These are phyloP conservation scores for Ecliptopera silaceata DNA, from an alignment of 2,888 invertebrate genomes.

Conservation along the genomic window DNA sequence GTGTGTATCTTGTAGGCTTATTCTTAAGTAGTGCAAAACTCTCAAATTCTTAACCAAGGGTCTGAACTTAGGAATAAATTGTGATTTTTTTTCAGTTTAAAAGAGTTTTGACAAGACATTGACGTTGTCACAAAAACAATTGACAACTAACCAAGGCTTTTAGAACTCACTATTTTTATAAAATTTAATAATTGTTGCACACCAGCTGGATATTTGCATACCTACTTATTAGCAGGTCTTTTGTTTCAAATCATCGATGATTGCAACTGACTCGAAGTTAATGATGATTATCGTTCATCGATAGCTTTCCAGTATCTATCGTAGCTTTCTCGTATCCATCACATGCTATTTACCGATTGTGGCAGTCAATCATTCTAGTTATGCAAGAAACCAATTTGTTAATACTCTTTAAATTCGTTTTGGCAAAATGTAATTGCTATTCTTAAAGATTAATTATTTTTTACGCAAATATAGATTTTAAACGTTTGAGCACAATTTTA, in stretches of 20 bases:
- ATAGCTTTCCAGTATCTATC: conserved; percentile 23
- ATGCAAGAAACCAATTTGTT: background rate
- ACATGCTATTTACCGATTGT: conserved; percentile 10
- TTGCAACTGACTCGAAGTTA: conserved; percentile 8
- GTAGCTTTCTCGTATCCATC: conserved; percentile 18
- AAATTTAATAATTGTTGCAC: background rate
- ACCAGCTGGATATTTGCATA: background rate
- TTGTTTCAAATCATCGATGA: conserved; percentile 6
- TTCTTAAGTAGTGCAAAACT: background rate
- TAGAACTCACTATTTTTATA: no score
- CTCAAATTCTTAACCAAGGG: no score
- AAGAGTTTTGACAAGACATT: no score
- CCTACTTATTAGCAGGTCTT: background rate
- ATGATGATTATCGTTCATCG: conserved; percentile 19
- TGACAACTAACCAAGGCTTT: no score
- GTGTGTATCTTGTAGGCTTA: background rate
- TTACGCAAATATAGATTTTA: no score
- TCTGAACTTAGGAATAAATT: no score
- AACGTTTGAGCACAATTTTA: no score
- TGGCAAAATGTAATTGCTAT: background rate
- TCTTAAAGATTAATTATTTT: background rate
- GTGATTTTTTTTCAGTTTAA: no score
- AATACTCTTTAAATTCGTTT: background rate
- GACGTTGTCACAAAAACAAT: no score
- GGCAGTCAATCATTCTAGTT: conserved; percentile 17